Conservation (phyloP, 2,888 invertebrate genomes). For the Nymphalis polychloros region DNA sequence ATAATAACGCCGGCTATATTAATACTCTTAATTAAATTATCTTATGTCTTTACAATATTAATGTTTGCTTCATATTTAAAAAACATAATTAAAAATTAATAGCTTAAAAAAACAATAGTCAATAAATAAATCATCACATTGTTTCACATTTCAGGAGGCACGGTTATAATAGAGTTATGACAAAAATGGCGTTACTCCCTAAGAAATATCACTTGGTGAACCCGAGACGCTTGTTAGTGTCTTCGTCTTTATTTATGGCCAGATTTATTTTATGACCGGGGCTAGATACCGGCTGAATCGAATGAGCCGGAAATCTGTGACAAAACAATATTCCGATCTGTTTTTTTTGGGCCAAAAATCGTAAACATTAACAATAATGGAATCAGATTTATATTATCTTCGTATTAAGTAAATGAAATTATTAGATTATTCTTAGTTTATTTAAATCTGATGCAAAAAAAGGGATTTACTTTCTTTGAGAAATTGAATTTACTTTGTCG, state of each 20-base stretch:
- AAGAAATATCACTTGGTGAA: slow-evolving; percentile 79
- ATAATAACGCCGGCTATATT: too few species aligned
- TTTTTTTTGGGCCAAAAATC: slow-evolving; percentile 37
- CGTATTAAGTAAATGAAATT: too few species aligned
- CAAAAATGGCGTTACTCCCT: slow-evolving; percentile 72
- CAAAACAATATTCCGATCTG: slow-evolving; percentile 59
- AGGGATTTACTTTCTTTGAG: not conserved
- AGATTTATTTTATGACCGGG: slow-evolving; percentile 80
- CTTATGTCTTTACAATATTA: too few species aligned
- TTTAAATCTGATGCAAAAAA: not conserved
- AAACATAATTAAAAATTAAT: not conserved
- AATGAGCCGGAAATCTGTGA: slow-evolving; percentile 58
- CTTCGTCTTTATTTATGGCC: slow-evolving; percentile 79
- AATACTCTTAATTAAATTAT: too few species aligned
- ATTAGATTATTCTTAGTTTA: too few species aligned
- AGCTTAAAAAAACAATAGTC: slow-evolving; percentile 19
- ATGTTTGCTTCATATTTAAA: too few species aligned
- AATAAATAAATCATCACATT: slow-evolving; percentile 66
- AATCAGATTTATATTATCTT: too few species aligned
- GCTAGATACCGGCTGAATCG: slow-evolving; percentile 60
- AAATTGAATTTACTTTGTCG: not conserved
- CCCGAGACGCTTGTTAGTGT: slow-evolving; percentile 82
- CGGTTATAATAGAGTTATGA: slow-evolving; percentile 78
- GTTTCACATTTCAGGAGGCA: slow-evolving; percentile 72
- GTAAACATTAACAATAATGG: too few species aligned